Conservation (phyloP, 2,888 invertebrate species). For the Microctonus aethiopoides region DNA sequence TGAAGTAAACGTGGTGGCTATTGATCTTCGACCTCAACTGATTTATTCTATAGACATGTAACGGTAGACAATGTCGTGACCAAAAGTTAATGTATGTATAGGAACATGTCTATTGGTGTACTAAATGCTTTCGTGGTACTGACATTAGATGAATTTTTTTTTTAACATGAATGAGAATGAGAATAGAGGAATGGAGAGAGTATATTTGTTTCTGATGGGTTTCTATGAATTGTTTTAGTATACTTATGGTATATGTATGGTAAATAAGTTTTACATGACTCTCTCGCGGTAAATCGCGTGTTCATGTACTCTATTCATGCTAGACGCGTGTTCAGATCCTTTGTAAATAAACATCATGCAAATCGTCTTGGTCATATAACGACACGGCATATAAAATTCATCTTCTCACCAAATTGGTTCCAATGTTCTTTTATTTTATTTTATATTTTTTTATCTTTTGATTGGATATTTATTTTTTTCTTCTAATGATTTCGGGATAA, state of each 20-base stretch:
- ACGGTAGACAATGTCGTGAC: constrained; percentile 64
- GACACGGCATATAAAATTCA: background rate
- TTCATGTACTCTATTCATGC: constrained; percentile 15
- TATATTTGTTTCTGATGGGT: background rate
- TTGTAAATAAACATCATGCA: constrained; percentile 1
- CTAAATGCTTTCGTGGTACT: constrained; percentile 52
- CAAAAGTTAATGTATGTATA: constrained; percentile 55
- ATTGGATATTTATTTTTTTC: background rate
- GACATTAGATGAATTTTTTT: constrained; percentile 15
- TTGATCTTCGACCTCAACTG: constrained; percentile 42
- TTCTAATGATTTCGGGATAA: background rate
- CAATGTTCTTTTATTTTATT: background rate
- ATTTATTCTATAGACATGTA: constrained; percentile 54
- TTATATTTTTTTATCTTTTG: background rate
- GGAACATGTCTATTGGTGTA: constrained; percentile 47
- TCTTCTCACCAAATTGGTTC: background rate
- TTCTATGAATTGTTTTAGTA: background rate
- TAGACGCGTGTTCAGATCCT: constrained; percentile 8
- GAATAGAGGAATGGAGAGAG: background rate
- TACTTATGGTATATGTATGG: constrained; percentile 4
- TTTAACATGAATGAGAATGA: constrained; percentile 4
- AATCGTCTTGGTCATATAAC: background rate
- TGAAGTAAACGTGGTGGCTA: constrained; percentile 41
- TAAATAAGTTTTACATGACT: background rate
- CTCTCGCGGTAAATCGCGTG: constrained; percentile 12